phyloP scores from a whole-genome alignment of 2,113 vertebrate species.

The Neopipo cinnamomea region DNA sequence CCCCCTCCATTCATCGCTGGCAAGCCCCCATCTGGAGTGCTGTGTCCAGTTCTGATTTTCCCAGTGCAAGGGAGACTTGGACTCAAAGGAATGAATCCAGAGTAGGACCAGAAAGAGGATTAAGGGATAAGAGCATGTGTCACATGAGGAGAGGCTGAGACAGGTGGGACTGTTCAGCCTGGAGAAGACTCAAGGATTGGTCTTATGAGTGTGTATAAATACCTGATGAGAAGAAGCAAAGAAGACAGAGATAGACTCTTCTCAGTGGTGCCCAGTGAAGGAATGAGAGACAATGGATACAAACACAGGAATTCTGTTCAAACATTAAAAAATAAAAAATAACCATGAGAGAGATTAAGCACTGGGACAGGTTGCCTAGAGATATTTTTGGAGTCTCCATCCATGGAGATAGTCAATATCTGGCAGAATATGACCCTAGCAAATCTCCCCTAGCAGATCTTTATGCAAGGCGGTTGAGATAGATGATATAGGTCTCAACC shows the following conservation, averaged over 20 bases:
- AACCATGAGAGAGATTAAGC: not conserved
- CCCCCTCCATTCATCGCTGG: not conserved
- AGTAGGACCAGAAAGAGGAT: not conserved
- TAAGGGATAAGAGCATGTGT: not conserved
- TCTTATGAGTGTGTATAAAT: not conserved
- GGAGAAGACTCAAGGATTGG: not conserved
- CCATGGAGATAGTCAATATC: not conserved
- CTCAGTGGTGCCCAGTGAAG: not conserved
- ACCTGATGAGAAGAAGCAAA: not conserved
- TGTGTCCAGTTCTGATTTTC: not conserved
- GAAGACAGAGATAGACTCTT: not conserved
- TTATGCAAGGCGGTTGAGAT: not conserved
- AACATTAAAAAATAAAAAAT: not conserved
- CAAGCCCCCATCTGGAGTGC: not conserved
- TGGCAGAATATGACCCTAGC: not conserved
- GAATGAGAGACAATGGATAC: fast-evolving
- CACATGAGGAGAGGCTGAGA: not conserved
- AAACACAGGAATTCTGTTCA: not conserved
- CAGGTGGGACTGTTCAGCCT: not conserved
- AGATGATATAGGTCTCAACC: not conserved
- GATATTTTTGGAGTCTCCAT: not conserved
- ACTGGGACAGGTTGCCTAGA: not conserved
- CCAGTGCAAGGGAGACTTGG: not conserved
- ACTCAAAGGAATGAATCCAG: not conserved
- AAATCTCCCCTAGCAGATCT: not conserved